Evolutionary conservation across 2,113 vertebrate genomes (phyloP).

Genomic region (Psilopogon haemacephalus): DNA sequence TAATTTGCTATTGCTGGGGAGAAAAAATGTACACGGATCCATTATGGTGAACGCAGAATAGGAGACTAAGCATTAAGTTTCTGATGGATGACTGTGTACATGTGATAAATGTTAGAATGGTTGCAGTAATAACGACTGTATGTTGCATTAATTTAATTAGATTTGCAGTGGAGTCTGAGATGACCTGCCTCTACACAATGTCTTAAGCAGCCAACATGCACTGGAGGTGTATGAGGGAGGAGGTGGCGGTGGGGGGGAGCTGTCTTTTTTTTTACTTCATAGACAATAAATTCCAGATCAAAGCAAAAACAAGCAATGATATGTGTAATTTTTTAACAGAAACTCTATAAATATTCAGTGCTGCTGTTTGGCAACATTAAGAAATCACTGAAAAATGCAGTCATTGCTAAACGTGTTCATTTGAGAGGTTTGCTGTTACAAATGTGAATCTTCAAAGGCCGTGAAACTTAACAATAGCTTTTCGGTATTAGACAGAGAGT

Average conservation of each 20-base stretch:
- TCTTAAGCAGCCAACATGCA: background rate
- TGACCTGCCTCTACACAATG: background rate
- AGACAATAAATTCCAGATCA: conserved; percentile 54
- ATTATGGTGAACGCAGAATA: background rate
- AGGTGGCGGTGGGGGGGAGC: background rate
- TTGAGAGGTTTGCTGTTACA: conserved; percentile 41
- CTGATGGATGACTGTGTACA: conserved; percentile 21
- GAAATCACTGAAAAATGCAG: conserved; percentile 44
- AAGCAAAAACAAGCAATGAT: conserved; percentile 28
- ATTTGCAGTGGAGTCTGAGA: background rate
- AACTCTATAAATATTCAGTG: conserved; percentile 32
- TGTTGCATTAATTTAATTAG: conserved; percentile 66
- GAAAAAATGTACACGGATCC: background rate
- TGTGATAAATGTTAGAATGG: conserved; percentile 35
- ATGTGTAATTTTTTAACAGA: conserved; percentile 62
- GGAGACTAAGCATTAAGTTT: background rate
- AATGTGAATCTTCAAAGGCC: conserved; percentile 53
- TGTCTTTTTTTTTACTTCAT: background rate
- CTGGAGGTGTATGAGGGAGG: background rate
- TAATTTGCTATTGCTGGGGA: background rate
- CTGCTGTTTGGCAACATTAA: conserved; percentile 27
- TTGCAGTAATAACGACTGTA: conserved; percentile 10
- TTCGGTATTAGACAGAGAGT: conserved; percentile 19
- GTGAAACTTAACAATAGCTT: conserved; percentile 8
- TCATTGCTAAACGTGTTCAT: conserved; percentile 49